A percentile compares a stretch with the other conserved stretches of the same genome.
Evolutionary conservation across 2,113 vertebrate genomes (phyloP).

Genomic region (Hippocampus abdominalis): DNA sequence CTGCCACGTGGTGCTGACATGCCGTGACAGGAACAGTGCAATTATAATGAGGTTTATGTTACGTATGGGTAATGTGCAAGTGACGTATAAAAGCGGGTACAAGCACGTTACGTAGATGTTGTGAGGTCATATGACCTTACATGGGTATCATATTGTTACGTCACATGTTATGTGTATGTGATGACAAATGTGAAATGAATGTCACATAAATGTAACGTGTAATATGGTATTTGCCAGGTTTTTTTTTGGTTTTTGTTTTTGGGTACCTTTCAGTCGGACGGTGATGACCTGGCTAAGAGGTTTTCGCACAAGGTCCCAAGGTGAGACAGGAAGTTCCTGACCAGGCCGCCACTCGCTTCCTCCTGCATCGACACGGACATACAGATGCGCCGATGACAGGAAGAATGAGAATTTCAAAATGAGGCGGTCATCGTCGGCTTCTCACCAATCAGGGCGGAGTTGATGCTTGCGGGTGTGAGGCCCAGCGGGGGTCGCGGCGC

Average conservation of each 20-base stretch:
- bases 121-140: too few relatives aligned
- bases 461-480: constrained; percentile 44
- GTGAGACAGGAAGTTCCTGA: constrained; percentile 77
- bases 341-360: constrained; percentile 78
- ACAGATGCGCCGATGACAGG: not conserved
- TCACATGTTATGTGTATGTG: too few relatives aligned
- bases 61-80: too few relatives aligned
- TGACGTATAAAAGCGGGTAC: too few relatives aligned
- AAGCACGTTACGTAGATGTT: too few relatives aligned
- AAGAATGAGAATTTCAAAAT: not conserved
- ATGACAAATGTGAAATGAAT: too few relatives aligned
- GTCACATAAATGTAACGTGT: too few relatives aligned
- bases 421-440: not conserved
- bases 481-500: constrained; percentile 45
- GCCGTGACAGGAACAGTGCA: too few relatives aligned
- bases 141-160: too few relatives aligned
- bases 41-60: too few relatives aligned
- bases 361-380: constrained; percentile 69
- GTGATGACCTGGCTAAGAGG: constrained; percentile 79
- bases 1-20: too few relatives aligned
- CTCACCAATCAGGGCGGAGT: constrained; percentile 57
- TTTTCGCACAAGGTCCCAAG: constrained; percentile 89
- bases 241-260: not conserved
- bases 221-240: too few relatives aligned
- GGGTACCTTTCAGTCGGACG: constrained; percentile 70